Evolutionary conservation across 2,113 vertebrate species (phyloP), one percentile per base, ranked within the genome.

Genomic region (Bagarius yarrelli): DNA sequence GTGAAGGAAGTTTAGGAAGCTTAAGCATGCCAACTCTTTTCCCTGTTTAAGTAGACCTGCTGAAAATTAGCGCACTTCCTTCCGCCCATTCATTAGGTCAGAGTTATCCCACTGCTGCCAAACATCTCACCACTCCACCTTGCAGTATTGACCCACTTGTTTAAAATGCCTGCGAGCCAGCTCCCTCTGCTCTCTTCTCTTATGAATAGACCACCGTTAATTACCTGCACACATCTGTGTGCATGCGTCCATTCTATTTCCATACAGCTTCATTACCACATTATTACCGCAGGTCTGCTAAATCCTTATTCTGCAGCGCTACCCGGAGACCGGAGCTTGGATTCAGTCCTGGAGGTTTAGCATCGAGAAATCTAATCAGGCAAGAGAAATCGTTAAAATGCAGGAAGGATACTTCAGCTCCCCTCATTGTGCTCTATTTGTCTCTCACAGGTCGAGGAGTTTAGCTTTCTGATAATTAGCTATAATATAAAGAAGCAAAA

Each of bases 181-280:
- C 82, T 76, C 79, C 60, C 70, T 40, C 69, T 52, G 86, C 86
- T 83, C 85, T 61, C 67, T 83, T 64, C 72, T 83, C 81, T 83
- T 85, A 71, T 72, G 71, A 61, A 55, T 78, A 60, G 56, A 80
- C 76, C 80, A 56, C 47, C 60, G 82, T 85, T 91, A 89, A 89
- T 92, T 90, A 92, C 85, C 77, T 82, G 76, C 84, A 84, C 82
- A 88, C 88, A 91, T 88, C 88, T 91, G 89, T 88, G 87, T 87
- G 83, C 14, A 79, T 73, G 78, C 34, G 16, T 83, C 82, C 71
- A 83, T 87, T 85, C 82, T 83, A 79, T 85, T 82, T 83, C 84
- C 87, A 87, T 53, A 23, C 84, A 84, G 81, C 83, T 89, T 88
- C 88, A 90, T 89, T 89, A 90, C 59, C 52, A 61, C 74, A 85